Conservation (phyloP, 2,888 invertebrate species). For the Archaeoteleia sp. region DNA sequence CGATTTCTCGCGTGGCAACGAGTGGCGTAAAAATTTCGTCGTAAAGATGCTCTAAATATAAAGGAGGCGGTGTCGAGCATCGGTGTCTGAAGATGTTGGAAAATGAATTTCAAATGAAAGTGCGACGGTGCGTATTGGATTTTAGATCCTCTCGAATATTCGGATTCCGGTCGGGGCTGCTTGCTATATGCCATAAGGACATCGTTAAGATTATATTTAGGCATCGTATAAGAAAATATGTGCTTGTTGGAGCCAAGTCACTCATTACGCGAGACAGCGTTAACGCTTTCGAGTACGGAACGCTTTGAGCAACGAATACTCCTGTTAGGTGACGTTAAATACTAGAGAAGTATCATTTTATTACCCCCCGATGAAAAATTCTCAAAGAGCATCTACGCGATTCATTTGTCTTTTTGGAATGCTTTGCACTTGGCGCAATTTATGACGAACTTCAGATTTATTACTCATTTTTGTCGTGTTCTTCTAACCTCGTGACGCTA, state of each 20-base stretch:
- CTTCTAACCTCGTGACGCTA: too few species aligned
- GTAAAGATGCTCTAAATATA: constrained; percentile 14
- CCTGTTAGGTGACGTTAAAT: constrained; percentile 33
- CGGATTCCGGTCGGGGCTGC: constrained; percentile 56
- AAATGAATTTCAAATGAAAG: constrained; percentile 21
- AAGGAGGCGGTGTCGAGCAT: neutral
- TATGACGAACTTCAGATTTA: neutral
- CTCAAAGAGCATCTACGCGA: neutral
- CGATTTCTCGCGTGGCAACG: neutral
- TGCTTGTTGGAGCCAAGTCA: constrained; percentile 73
- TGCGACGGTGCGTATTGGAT: constrained; percentile 37
- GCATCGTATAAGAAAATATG: constrained; percentile 74
- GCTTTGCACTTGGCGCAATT: neutral
- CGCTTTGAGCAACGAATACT: constrained; percentile 46
- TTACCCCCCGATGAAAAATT: constrained; percentile 24
- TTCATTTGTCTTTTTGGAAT: too few species aligned
- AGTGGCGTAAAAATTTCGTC: neutral
- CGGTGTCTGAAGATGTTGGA: constrained; percentile 8
- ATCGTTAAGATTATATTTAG: constrained; percentile 74
- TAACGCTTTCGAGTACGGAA: constrained; percentile 61
- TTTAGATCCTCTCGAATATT: constrained; percentile 52
- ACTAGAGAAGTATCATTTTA: constrained; percentile 11
- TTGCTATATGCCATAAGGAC: constrained; percentile 66
- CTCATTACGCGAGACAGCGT: constrained; percentile 73
- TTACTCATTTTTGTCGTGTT: too few species aligned